Evolutionary conservation across 2,888 invertebrate species (phyloP), one percentile per base, ranked within the genome.

Genomic region (Conops quadrifasciatus): DNA sequence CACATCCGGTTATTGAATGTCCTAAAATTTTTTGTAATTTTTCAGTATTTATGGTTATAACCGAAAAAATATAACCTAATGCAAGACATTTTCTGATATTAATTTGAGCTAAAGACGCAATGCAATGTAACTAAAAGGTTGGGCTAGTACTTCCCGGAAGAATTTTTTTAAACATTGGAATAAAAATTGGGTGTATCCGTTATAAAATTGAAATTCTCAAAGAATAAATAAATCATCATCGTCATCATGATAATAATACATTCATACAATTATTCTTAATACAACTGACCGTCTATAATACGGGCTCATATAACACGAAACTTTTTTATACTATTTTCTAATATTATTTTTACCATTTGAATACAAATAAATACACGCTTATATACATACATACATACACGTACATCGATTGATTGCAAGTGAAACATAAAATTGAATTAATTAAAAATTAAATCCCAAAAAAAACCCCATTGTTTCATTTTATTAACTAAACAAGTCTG

Each of bases 391-490:
- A 51, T 26, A 30, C 28, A 65, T 13, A 28, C 51, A 56, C 53
- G 36, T 9, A 51, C 43, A 66, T 28, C 45, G 24, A 21, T 66
- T 24, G 58, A 58, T 67, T 36, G 67, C 43, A 45, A 26, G n/a
- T 43, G 36, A 43, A 43, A 43, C 56, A 67, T 26, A 56, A 26
- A 47, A 49, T 26, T 49, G 47, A 49, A 64, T 64, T 64, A 64
- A 64, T 24, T n/a, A 47, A 49, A 24, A 47, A 63, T 63, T 26
- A 24, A 45, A 63, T 47, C 19, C 47, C 36, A 21, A 66, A 66
- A 11, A 51, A 66, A 43, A 67, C 16, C 19, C 56, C 21, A 21
- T 67, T 28, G 67, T 67, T 67, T 67, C 45, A 67, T 67, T 67
- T 67, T 16, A 67, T 19, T 2, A 36, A 36, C 9, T 36, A 36